Percentiles rank a stretch among this genome's conserved stretches.
These are phyloP conservation scores for Balanococcus diminutus DNA, from an alignment of 2,888 invertebrate species.

Conservation along the genomic window DNA sequence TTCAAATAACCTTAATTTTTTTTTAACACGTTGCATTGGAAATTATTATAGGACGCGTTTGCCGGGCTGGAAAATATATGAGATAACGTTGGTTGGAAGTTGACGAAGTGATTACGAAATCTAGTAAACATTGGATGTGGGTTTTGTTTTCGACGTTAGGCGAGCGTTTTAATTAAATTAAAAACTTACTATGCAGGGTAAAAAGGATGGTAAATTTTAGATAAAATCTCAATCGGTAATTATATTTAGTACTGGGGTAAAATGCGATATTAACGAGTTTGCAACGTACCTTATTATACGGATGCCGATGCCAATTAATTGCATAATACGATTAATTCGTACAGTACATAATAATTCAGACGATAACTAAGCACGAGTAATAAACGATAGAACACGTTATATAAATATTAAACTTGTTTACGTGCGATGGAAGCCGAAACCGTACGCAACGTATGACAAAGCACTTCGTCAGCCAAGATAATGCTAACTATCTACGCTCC, in stretches of 20 bases:
- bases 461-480: slow-evolving; percentile 32
- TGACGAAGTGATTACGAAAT: background rate
- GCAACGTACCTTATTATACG: background rate
- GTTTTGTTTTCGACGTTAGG: background rate
- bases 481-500: slow-evolving; percentile 47
- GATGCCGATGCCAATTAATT: background rate
- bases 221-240: background rate
- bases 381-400: slow-evolving; percentile 22
- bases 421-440: slow-evolving; percentile 42
- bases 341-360: background rate
- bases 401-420: slow-evolving; percentile 42
- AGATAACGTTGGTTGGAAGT: background rate
- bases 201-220: background rate
- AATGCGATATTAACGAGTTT: background rate
- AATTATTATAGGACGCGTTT: background rate
- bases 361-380: background rate
- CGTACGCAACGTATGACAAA: slow-evolving; percentile 4
- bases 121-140: background rate
- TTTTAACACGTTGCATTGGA: background rate
- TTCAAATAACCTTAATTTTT: background rate
- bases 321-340: slow-evolving; percentile 2
- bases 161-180: background rate
- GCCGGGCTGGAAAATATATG: background rate
- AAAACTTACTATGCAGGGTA: background rate
- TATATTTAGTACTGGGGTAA: background rate